Conservation (phyloP, 2,113 vertebrate species). For the Hippocampus zosterae region DNA sequence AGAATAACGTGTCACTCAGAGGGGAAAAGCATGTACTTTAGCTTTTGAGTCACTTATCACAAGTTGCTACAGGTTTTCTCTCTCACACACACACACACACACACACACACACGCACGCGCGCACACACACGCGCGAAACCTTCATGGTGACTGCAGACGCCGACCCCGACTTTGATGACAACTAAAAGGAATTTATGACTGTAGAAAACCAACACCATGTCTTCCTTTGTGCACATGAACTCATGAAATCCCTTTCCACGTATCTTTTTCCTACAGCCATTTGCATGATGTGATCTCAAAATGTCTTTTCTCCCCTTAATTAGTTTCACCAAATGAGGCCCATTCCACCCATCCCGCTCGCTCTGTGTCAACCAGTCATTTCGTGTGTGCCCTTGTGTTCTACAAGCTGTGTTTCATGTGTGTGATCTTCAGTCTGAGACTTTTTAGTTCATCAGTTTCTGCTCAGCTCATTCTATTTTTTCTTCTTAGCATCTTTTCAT, state of each 20-base stretch:
- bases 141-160: too few species aligned
- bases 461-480: not conserved
- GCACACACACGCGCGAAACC: too few species aligned
- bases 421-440: not conserved
- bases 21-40: too few species aligned
- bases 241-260: not conserved
- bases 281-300: constrained; percentile 1
- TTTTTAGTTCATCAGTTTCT: not conserved
- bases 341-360: not conserved
- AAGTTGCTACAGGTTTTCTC: too few species aligned
- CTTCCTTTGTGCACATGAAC: not conserved
- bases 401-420: not conserved
- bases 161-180: too few species aligned
- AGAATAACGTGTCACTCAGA: too few species aligned
- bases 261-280: not conserved
- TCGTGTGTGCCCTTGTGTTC: not conserved
- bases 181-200: too few species aligned
- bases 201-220: not conserved
- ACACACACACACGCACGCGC: too few species aligned
- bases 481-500: not conserved
- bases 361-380: not conserved
- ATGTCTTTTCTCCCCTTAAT: not conserved
- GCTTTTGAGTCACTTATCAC: too few species aligned
- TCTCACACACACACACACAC: too few species aligned
- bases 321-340: not conserved